A percentile compares a stretch with the other conserved stretches of the same genome.
phyloP scores from a whole-genome alignment of 2,797 vertebrate genomes.

The Leucoraja ocellata region DNA sequence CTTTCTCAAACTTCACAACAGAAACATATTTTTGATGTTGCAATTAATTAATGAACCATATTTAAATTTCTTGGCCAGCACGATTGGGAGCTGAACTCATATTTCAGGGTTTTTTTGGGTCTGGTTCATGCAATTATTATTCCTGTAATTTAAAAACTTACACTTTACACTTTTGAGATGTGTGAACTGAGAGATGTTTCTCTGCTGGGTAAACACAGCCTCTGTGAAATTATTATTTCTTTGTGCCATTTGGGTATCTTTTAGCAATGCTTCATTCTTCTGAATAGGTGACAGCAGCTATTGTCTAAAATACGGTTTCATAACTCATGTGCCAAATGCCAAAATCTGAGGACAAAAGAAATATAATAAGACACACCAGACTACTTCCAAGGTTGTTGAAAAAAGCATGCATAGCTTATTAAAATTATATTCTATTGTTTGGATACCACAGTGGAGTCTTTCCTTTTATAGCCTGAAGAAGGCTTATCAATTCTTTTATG shows the following conservation, averaged over 20 bases:
- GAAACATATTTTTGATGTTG: too few species aligned
- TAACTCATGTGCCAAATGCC: slow-evolving; percentile 30
- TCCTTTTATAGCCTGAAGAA: slow-evolving; percentile 17
- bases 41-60: too few species aligned
- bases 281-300: not conserved
- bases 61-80: too few species aligned
- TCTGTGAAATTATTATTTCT: not conserved
- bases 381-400: not conserved
- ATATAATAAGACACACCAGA: not conserved
- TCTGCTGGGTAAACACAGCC: not conserved
- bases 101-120: too few species aligned
- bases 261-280: slow-evolving; percentile 26
- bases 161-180: not conserved
- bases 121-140: too few species aligned
- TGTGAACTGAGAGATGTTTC: not conserved
- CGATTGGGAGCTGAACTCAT: too few species aligned
- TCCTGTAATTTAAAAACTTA: too few species aligned
- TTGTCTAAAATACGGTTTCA: slow-evolving; percentile 15
- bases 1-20: too few species aligned
- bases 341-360: slow-evolving; percentile 11
- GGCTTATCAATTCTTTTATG: not conserved
- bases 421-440: slow-evolving; percentile 19
- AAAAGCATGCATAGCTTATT: not conserved
- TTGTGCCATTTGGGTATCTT: not conserved
- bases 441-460: not conserved